A percentile compares a stretch with the other conserved stretches of the same genome.
Conservation (phyloP, 2,113 vertebrate species). For the Ploceus nigricollis region DNA sequence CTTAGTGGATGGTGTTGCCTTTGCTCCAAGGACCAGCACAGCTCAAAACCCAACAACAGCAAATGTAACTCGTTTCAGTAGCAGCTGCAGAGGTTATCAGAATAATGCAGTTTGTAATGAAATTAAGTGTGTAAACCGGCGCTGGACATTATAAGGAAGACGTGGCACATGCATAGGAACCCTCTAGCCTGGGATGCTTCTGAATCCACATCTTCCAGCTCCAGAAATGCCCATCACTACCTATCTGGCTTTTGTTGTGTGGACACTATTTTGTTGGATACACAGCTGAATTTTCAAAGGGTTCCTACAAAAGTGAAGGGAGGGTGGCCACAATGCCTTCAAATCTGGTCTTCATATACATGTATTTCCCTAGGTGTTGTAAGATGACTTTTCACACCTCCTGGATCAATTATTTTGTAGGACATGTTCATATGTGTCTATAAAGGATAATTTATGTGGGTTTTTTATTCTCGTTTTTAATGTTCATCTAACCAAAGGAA, state of each 20-base stretch:
- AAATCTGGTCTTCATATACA: not conserved
- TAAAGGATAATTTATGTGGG: not conserved
- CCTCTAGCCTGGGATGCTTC: not conserved
- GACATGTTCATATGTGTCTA: not conserved
- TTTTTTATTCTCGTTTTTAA: not conserved
- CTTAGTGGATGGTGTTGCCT: not conserved
- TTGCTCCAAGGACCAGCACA: not conserved
- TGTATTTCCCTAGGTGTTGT: not conserved
- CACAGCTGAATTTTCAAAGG: not conserved
- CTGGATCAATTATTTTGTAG: not conserved
- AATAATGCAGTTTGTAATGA: not conserved
- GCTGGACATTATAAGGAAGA: not conserved
- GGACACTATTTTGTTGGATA: not conserved
- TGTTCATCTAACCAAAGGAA: not conserved
- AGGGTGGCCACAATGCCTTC: not conserved
- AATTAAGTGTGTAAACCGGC: not conserved
- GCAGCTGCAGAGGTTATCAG: not conserved
- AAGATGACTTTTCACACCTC: not conserved
- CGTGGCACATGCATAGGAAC: accelerated
- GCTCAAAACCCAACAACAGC: not conserved
- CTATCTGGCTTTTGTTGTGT: not conserved
- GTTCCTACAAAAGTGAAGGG: not conserved
- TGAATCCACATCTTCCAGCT: not conserved
- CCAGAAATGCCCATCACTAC: not conserved
- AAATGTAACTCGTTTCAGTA: not conserved